phyloP scores from a whole-genome alignment of 1,140 invertebrate species.

The Meloidogyne exigua region DNA sequence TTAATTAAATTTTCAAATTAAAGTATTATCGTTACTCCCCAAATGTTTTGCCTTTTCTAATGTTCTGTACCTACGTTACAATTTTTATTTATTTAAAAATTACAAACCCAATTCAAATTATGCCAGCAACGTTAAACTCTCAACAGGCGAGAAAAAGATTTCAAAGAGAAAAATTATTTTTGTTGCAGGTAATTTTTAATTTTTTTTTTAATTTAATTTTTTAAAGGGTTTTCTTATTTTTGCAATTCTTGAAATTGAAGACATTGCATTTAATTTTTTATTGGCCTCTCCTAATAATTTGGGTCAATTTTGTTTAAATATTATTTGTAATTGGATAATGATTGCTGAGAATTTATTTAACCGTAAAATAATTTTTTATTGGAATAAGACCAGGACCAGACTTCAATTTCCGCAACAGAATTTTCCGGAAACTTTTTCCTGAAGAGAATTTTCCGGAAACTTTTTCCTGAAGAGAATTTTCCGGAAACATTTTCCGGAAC shows the following conservation, averaged over 20 bases:
- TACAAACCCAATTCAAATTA: not conserved
- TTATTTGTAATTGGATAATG: conserved; percentile 5
- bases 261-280: not conserved
- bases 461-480: too few species aligned
- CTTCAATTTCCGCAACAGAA: too few species aligned
- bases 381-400: too few species aligned
- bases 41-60: not conserved
- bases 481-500: too few species aligned
- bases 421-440: too few species aligned
- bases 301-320: not conserved
- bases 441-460: too few species aligned
- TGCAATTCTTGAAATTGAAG: not conserved
- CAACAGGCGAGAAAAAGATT: not conserved
- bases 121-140: not conserved
- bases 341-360: not conserved
- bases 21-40: not conserved
- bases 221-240: not conserved
- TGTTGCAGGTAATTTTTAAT: not conserved
- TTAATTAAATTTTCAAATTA: not conserved
- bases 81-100: not conserved
- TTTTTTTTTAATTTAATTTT: too few species aligned
- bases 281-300: not conserved
- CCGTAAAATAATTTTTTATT: not conserved
- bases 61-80: not conserved
- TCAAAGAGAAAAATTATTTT: not conserved